phyloP scores from a whole-genome alignment of 2,113 vertebrate genomes.

The Podiceps cristatus region DNA sequence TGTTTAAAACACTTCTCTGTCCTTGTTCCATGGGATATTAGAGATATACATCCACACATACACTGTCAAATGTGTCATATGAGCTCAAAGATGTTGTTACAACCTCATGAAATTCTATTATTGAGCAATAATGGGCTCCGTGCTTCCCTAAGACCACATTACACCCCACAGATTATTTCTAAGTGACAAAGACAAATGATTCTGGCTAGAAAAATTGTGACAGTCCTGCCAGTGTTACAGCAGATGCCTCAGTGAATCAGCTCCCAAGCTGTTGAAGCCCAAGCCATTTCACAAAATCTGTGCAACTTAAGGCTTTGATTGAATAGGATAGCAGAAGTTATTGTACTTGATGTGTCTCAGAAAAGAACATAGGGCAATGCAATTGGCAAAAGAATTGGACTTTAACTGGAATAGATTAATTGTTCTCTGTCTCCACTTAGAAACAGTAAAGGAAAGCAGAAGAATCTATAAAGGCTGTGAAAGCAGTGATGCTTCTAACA shows the following conservation, averaged over 20 bases:
- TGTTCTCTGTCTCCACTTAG: not conserved
- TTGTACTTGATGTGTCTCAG: slow-evolving; percentile 44
- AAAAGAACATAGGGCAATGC: slow-evolving; percentile 2
- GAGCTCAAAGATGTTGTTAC: slow-evolving; percentile 1
- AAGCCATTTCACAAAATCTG: slow-evolving; percentile 50
- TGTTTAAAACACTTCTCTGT: not conserved
- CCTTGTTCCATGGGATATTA: not conserved
- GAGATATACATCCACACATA: not conserved
- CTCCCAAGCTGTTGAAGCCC: slow-evolving; percentile 55
- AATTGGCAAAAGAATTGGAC: slow-evolving; percentile 37
- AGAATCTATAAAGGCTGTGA: not conserved
- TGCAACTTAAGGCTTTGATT: slow-evolving; percentile 27
- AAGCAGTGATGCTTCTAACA: slow-evolving; percentile 4
- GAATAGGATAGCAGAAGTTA: slow-evolving; percentile 52
- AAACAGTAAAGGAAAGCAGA: not conserved
- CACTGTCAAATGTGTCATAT: not conserved
- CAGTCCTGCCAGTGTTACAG: slow-evolving; percentile 44
- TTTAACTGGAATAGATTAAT: slow-evolving; percentile 51
- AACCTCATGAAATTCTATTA: slow-evolving; percentile 37
- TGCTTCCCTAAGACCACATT: slow-evolving; percentile 53
- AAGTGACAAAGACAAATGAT: slow-evolving; percentile 62
- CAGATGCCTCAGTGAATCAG: slow-evolving; percentile 67
- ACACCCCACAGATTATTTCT: slow-evolving; percentile 46
- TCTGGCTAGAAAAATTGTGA: slow-evolving; percentile 27
- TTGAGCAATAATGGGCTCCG: slow-evolving; percentile 32